Evolutionary conservation across 2,888 invertebrate species (phyloP), one percentile per base, ranked within the genome.

Genomic region (Parascotia fuliginaria): DNA sequence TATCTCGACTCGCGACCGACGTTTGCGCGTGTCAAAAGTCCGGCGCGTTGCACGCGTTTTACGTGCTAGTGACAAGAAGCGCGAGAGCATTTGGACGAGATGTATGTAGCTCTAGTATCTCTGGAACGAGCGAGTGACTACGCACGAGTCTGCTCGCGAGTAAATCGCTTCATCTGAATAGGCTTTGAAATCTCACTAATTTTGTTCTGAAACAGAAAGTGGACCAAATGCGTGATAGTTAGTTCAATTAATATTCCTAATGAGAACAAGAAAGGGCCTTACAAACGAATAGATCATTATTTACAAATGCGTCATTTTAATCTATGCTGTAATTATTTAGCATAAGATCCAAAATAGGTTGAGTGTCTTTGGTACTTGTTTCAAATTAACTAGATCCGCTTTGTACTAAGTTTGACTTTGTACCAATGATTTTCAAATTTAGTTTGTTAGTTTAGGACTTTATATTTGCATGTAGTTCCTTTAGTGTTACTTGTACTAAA

Each of bases 371-470:
- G 53, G 13, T 24, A 27, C 41, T 51, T 60, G 39, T 55, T 39
- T 29, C 33, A 15, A 49, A 55, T 50, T 48, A 42, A 45, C 41
- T 42, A 32, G 42, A 24, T 16, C 31, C 32, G 71, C 62, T 75
- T 73, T 60, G 47, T 49, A 56, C 43, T 33, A 73, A 80, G 73
- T 76, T 80, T 70, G 70, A 52, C 58, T 73, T 73, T 66, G 67
- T 64, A 70, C 70, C 78, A 77, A 77, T 77, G 77, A 80, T 81
- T 83, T 65, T 66, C 66, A 73, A 77, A 81, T 77, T 72, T 65
- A 77, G 77, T 81, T 81, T 82, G 81, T 83, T 83, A 71, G 81
- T 83, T 84, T 80, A 79, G 84, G 81, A 73, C 73, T 60, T 60
- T 69, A 74, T 76, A 74, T 77, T 74, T 62, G 73, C 54, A 48